Conservation (phyloP, 2,113 vertebrate species). For the Bujurquina vittata region DNA sequence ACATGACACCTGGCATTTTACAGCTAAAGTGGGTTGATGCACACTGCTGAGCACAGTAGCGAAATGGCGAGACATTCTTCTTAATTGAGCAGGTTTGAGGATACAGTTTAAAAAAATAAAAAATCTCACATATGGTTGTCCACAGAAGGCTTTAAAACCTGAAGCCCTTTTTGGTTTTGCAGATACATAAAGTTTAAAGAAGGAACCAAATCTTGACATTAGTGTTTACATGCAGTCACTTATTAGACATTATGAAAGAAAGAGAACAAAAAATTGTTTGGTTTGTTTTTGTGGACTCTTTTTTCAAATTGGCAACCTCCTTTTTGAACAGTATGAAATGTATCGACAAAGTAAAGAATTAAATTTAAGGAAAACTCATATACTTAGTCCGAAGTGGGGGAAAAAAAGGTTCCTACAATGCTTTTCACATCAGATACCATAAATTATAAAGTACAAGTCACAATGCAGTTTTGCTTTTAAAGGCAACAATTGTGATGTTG, state of each 20-base stretch:
- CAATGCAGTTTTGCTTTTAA: not conserved
- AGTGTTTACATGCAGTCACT: not conserved
- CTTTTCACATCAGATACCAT: not conserved
- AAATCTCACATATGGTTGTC: constrained; percentile 32
- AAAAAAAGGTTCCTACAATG: not conserved
- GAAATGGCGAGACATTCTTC: constrained; percentile 35
- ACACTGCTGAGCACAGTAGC: constrained; percentile 68
- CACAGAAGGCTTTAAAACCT: not conserved
- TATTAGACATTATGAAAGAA: not conserved
- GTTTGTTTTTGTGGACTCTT: no score
- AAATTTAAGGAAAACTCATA: not conserved
- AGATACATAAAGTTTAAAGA: not conserved
- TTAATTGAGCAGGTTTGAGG: constrained; percentile 61
- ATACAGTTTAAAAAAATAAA: not conserved
- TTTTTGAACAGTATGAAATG: not conserved
- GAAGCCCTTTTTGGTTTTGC: not conserved
- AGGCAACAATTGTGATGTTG: not conserved
- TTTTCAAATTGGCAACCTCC: not conserved
- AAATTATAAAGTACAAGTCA: not conserved
- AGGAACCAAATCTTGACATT: not conserved
- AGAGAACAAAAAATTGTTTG: not conserved
- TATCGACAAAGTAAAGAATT: not conserved
- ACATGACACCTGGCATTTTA: constrained; percentile 76
- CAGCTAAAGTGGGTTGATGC: constrained; percentile 71
- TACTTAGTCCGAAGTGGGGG: no score